A percentile compares a stretch with the other conserved stretches of the same genome.
phyloP scores from a whole-genome alignment of 92 coral and sea anemone genomes.

The Zoanthus sociatus region DNA sequence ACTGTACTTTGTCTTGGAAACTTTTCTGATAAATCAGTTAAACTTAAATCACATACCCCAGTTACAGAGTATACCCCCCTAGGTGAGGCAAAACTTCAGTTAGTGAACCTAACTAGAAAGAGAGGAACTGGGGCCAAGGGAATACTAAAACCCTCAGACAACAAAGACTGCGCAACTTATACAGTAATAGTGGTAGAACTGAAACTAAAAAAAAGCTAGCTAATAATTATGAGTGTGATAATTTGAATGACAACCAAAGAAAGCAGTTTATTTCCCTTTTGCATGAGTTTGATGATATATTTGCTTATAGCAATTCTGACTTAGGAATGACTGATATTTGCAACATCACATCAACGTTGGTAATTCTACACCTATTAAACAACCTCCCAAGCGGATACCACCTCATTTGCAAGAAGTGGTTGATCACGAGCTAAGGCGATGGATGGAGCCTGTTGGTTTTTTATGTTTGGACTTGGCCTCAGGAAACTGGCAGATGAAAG shows the following conservation, averaged over 20 bases:
- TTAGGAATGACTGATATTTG: slow-evolving; percentile 44
- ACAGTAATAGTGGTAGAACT: not conserved
- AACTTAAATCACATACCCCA: slow-evolving; percentile 20
- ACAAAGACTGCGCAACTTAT: not conserved
- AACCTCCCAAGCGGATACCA: not conserved
- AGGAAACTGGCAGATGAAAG: no score
- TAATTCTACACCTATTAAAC: slow-evolving; percentile 3
- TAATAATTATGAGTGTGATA: slow-evolving; percentile 10
- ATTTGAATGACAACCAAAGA: slow-evolving; percentile 14
- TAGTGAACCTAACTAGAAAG: slow-evolving; percentile 30
- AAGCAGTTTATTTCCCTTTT: slow-evolving; percentile 31
- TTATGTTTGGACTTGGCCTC: no score
- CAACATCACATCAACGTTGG: slow-evolving; percentile 10
- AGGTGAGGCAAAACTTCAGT: slow-evolving; percentile 26
- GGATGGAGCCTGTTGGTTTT: no score
- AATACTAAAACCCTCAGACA: not conserved
- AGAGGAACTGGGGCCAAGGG: not conserved
- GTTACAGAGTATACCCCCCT: slow-evolving; percentile 51
- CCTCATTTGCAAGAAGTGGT: slow-evolving; percentile 5
- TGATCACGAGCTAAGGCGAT: slow-evolving; percentile 44
- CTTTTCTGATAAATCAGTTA: slow-evolving; percentile 53
- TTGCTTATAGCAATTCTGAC: slow-evolving; percentile 40
- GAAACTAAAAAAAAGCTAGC: not conserved
- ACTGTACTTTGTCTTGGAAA: slow-evolving; percentile 48
- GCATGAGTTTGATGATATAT: slow-evolving; percentile 46